Base-by-base conservation (phyloP, 1,140 invertebrate genomes). In the Papilio machaon region DNA sequence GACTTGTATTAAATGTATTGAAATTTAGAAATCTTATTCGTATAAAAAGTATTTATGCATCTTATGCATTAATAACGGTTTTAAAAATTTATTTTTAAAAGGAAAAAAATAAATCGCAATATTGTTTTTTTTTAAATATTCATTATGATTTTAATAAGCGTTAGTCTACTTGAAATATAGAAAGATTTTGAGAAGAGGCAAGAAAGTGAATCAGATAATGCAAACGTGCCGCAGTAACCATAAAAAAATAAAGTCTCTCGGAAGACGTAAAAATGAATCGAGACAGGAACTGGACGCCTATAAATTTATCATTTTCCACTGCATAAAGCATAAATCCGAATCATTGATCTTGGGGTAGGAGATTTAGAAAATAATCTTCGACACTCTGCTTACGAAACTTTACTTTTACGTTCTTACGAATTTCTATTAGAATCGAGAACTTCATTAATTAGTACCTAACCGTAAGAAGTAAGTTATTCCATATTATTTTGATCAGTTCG, bases 291-390 rank as follows among this genome's bases (percentile, higher is more conserved):
- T 93, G 93, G 93, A 93, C 93, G 86, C 82, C 83, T 88, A 92
- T 94, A 94, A 94, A 94, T 94, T 94, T 94, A 92, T 94, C 88
- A 93, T 94, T 94, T 94, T 94, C 93, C 92, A 91, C 91, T 91
- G 93, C 93, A 94, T 94, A 94, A 94, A 94, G 89, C 93, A 92
- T 93, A 94, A 94, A 92, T 93, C 93, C 91, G 91, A 93, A 94
- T 94, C 92, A 93, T 89, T 92, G 91, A 88, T 91, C 87, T 84
- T 92, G 92, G 88, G 87, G 86, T 30, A 64, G 60, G 9, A 64
- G 60, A 30, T 30, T 35, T 64, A 15, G 64, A 70, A 70, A 70
- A 70, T 35, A 60, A 80, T 82, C 76, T 73, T 78, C 81, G 79
- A 83, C 38, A 38, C 76, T 84, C 82, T 86, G 82, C 87, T 87